A percentile compares a stretch with the other conserved stretches of the same genome.
Conservation (phyloP, 2,797 vertebrate genomes). For the Poeciliopsis paucimaculata region DNA sequence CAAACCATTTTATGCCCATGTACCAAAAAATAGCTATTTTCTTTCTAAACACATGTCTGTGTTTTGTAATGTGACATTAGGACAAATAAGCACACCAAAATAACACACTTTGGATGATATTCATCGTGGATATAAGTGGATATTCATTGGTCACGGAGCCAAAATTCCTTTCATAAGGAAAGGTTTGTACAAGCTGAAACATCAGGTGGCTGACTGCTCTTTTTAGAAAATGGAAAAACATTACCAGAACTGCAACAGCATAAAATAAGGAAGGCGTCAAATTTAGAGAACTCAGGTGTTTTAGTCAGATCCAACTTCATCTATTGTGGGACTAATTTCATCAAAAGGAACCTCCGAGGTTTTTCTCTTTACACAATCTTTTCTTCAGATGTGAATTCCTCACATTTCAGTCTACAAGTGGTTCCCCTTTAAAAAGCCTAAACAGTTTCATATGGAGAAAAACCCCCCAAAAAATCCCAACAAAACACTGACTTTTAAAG, state of each 20-base stretch:
- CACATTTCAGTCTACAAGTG: not conserved
- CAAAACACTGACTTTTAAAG: not conserved
- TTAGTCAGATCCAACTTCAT: not conserved
- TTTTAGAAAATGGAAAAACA: not conserved
- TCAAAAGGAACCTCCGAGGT: not conserved
- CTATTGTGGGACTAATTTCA: not conserved
- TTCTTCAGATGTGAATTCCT: not conserved
- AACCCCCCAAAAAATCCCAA: not conserved
- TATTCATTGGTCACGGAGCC: not conserved
- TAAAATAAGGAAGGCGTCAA: not conserved
- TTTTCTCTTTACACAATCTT: not conserved
- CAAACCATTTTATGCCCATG: not conserved
- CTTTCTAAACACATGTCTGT: not conserved
- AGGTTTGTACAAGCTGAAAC: not conserved
- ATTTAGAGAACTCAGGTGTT: not conserved
- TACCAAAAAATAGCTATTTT: not conserved
- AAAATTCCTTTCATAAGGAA: not conserved
- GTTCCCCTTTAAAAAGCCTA: not conserved
- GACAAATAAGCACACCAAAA: not conserved
- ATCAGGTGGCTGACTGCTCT: too few relatives aligned
- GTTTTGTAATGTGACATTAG: not conserved
- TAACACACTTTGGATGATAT: not conserved
- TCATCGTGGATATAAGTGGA: not conserved
- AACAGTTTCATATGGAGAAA: not conserved
- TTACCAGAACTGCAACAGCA: not conserved